A percentile compares a stretch with the other conserved stretches of the same genome.
Evolutionary conservation across 2,113 vertebrate genomes (phyloP).

Genomic region (Triplophysa rosa): DNA sequence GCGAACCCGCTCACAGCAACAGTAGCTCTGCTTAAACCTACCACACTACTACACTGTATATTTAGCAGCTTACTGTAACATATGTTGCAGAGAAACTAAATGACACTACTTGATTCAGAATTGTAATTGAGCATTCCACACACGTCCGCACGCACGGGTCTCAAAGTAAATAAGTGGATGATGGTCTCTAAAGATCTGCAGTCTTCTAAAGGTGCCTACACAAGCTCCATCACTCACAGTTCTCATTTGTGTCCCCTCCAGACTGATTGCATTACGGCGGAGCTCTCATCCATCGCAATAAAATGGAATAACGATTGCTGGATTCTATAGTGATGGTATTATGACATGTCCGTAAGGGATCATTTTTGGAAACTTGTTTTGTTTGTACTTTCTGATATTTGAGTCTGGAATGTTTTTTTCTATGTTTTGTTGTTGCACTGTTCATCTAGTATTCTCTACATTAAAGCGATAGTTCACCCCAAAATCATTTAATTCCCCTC

Average conservation of each 20-base stretch:
- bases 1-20: neutral
- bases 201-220: conserved; percentile 25
- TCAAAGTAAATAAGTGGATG: conserved; percentile 44
- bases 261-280: conserved; percentile 28
- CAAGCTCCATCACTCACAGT: conserved; percentile 25
- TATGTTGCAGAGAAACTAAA: conserved; percentile 33
- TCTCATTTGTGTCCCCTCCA: conserved; percentile 32
- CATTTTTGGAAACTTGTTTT: neutral
- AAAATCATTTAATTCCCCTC: too few species aligned
- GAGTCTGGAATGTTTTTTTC: neutral
- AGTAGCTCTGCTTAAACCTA: neutral
- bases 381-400: neutral
- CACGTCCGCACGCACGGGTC: conserved; percentile 9
- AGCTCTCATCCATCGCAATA: conserved; percentile 31
- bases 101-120: conserved; percentile 4
- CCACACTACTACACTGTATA: conserved; percentile 1
- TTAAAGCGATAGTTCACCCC: too few species aligned
- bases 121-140: conserved; percentile 24
- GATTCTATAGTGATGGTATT: conserved; percentile 14
- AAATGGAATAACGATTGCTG: conserved; percentile 25
- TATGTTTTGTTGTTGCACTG: neutral
- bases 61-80: conserved; percentile 24
- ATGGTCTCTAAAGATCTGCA: conserved; percentile 19
- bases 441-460: too few species aligned
- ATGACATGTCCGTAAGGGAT: conserved; percentile 1